Conservation (phyloP, 2,888 invertebrate genomes). For the Dysmachus trigonus region DNA sequence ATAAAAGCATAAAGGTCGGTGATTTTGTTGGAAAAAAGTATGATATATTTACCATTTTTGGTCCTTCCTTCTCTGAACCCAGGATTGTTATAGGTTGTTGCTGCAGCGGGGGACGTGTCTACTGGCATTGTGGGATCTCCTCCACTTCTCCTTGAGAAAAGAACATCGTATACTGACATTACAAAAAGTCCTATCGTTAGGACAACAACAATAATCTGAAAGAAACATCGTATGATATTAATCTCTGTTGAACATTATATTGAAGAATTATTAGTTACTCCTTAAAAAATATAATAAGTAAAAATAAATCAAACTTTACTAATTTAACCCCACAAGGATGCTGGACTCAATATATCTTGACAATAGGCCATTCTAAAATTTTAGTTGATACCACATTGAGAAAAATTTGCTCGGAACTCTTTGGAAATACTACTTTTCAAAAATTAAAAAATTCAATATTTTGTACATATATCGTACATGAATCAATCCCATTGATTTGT, state of each 20-base stretch:
- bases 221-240: constrained; percentile 52
- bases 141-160: constrained; percentile 77
- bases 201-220: constrained; percentile 81
- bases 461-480: too few species aligned
- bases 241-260: too few species aligned
- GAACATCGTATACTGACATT: constrained; percentile 81
- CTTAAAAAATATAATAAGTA: neutral
- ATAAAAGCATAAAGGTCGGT: neutral
- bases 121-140: constrained; percentile 80
- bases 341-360: too few species aligned
- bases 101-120: constrained; percentile 68
- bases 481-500: too few species aligned
- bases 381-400: too few species aligned
- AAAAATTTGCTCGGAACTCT: too few species aligned
- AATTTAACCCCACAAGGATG: too few species aligned
- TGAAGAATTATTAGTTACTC: too few species aligned
- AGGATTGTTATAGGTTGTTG: constrained; percentile 85
- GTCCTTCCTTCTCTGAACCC: constrained; percentile 81
- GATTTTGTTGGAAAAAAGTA: neutral
- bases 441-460: too few species aligned
- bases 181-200: constrained; percentile 80
- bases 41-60: constrained; percentile 59
- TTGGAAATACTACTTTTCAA: too few species aligned
- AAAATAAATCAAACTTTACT: too few species aligned
- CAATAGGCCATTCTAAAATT: too few species aligned